Evolutionary conservation across 2,888 invertebrate genomes (phyloP).

Genomic region (Meloe dianella): DNA sequence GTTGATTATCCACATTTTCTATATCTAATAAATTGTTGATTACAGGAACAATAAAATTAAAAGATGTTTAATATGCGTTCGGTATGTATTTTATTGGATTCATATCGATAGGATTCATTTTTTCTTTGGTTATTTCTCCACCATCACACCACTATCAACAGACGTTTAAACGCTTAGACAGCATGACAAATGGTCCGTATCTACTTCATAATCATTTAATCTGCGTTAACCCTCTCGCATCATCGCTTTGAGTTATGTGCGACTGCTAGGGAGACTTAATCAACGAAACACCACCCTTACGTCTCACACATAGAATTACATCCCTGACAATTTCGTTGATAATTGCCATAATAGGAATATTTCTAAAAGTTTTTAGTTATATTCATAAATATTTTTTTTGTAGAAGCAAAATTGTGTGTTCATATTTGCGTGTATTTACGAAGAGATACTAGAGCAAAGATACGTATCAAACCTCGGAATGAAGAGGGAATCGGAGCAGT

Average conservation of each 20-base stretch:
- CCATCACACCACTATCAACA: neutral
- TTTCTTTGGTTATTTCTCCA: constrained; percentile 14
- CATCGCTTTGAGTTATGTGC: constrained; percentile 52
- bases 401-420: neutral
- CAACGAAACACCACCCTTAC: constrained; percentile 30
- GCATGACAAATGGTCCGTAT: constrained; percentile 60
- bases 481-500: constrained; percentile 54
- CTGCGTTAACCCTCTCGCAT: constrained; percentile 60
- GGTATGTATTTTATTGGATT: constrained; percentile 31
- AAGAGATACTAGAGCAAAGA: constrained; percentile 21
- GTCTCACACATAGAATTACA: constrained; percentile 16
- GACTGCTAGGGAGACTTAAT: constrained; percentile 38
- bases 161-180: constrained; percentile 47
- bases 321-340: neutral
- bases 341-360: constrained; percentile 2
- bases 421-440: neutral
- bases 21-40: neutral
- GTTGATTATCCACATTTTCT: constrained; percentile 1
- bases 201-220: constrained; percentile 61
- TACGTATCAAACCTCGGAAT: constrained; percentile 32
- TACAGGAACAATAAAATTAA: neutral
- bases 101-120: constrained; percentile 38
- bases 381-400: neutral
- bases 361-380: neutral
- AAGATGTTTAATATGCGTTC: constrained; percentile 10